Conservation (phyloP, 2,888 invertebrate species). For the Monoplex corrugatus region DNA sequence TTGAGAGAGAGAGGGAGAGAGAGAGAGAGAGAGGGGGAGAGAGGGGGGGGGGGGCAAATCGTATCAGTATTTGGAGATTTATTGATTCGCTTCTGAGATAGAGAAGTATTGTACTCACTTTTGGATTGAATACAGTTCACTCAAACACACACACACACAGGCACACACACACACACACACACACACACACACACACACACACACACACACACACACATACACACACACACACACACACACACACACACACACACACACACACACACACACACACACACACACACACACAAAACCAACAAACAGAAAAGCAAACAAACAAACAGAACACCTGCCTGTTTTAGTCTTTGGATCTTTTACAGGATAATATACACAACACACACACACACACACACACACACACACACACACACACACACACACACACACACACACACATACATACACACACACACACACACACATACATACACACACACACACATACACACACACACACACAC, state of each 20-base stretch:
- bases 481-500: neutral
- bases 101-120: no score
- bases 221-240: neutral
- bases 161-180: neutral
- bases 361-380: neutral
- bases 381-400: neutral
- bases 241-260: neutral
- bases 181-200: neutral
- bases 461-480: neutral
- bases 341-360: no score
- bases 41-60: no score
- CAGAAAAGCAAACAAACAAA: neutral
- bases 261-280: neutral
- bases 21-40: no score
- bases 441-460: neutral
- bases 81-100: no score
- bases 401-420: neutral
- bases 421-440: neutral
- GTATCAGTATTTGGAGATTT: no score
- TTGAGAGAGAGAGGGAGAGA: no score
- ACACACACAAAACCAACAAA: neutral
- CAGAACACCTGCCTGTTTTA: no score
- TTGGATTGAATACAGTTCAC: no score
- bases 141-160: no score
- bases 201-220: constrained; percentile 1